Evolutionary conservation across 1,140 invertebrate species (phyloP).

Genomic region (Agrilus planipennis): DNA sequence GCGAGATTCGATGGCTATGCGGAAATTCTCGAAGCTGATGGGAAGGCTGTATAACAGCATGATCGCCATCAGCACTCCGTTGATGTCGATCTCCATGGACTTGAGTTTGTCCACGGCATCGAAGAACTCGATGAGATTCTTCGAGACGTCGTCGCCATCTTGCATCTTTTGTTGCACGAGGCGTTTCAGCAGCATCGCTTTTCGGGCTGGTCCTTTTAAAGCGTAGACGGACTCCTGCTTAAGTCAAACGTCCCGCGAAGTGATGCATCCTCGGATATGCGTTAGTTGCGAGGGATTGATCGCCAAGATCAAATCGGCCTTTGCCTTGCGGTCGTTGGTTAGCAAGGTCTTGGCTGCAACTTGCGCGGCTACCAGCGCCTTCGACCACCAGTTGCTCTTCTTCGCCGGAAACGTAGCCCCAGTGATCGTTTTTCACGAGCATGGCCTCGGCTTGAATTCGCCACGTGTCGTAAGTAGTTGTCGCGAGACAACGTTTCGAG

Average conservation of each 20-base stretch:
- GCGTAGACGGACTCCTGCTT: constrained; percentile 19
- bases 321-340: too few relatives aligned
- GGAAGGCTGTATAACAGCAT: constrained; percentile 23
- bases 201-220: constrained; percentile 15
- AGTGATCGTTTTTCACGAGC: neutral
- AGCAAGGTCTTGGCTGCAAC: too few relatives aligned
- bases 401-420: too few relatives aligned
- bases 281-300: too few relatives aligned
- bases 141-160: constrained; percentile 18
- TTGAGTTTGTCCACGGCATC: constrained; percentile 22
- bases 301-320: too few relatives aligned
- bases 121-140: constrained; percentile 19
- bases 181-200: constrained; percentile 13
- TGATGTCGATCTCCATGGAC: constrained; percentile 16
- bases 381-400: too few relatives aligned
- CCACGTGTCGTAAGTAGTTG: constrained; percentile 3
- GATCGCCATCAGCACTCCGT: constrained; percentile 17
- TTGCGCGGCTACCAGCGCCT: too few relatives aligned
- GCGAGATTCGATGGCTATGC: constrained; percentile 19
- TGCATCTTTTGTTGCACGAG: constrained; percentile 14
- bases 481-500: neutral
- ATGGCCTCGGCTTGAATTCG: neutral
- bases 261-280: too few relatives aligned
- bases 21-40: constrained; percentile 19
- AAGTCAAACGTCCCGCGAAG: constrained; percentile 19